A percentile compares a stretch with the other conserved stretches of the same genome.
These are phyloP conservation scores for Entomobrya proxima DNA, from an alignment of 2,888 invertebrate genomes.

Conservation along the genomic window DNA sequence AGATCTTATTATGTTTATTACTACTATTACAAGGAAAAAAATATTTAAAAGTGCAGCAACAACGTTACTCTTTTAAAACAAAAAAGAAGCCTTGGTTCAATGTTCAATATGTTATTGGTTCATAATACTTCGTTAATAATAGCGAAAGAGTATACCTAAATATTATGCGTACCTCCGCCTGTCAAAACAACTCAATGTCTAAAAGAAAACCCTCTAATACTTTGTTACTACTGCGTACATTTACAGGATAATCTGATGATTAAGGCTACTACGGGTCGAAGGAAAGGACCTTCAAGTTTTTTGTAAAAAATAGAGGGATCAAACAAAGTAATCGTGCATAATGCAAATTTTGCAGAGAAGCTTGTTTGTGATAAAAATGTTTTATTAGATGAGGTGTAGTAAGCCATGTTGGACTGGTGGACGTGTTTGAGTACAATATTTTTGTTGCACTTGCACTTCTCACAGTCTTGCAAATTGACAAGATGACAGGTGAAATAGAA, in stretches of 20 bases:
- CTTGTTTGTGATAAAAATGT: neutral
- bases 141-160: neutral
- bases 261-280: conserved; percentile 8
- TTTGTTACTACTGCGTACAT: neutral
- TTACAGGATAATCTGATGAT: neutral
- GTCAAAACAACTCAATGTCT: conserved; percentile 31
- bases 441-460: conserved; percentile 4
- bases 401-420: conserved; percentile 13
- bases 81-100: too few species aligned
- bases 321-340: conserved; percentile 4
- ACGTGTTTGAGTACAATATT: neutral
- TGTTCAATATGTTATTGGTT: neutral
- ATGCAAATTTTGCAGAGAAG: neutral
- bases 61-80: neutral
- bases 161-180: conserved; percentile 1
- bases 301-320: neutral
- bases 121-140: neutral
- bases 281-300: conserved; percentile 31
- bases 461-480: neutral
- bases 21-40: neutral
- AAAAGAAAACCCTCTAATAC: neutral
- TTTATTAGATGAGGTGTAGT: neutral
- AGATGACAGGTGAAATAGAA: neutral
- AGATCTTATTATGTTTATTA: neutral
- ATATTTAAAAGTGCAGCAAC: neutral